Percentiles rank a stretch among this genome's conserved stretches.
Evolutionary conservation across 2,113 vertebrate genomes (phyloP).

Genomic region (Sorex araneus): DNA sequence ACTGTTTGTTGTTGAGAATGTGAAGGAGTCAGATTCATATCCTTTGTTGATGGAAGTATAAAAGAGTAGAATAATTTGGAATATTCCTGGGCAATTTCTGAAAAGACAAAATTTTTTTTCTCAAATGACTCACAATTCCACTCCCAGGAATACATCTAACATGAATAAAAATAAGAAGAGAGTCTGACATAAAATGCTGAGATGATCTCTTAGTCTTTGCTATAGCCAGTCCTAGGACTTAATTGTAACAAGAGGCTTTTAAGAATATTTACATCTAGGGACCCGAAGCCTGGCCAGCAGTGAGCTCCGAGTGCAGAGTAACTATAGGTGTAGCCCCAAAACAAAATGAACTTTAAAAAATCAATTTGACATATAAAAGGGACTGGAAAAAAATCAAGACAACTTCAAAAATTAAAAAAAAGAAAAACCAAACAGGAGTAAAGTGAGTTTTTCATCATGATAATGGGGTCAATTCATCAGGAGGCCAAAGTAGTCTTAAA

Average conservation of each 20-base stretch:
- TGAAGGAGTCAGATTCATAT: slow-evolving; percentile 1
- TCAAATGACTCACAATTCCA: neutral
- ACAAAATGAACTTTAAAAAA: too few relatives aligned
- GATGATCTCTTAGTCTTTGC: neutral
- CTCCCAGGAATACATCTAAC: neutral
- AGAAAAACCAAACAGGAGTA: too few relatives aligned
- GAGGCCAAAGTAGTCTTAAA: too few relatives aligned
- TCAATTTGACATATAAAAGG: neutral
- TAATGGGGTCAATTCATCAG: too few relatives aligned
- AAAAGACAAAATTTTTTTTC: neutral
- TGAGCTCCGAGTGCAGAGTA: too few relatives aligned
- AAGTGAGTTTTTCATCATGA: too few relatives aligned
- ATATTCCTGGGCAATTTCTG: neutral
- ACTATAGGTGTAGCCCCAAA: too few relatives aligned
- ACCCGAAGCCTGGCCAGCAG: too few relatives aligned
- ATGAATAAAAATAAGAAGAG: neutral
- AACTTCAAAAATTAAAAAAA: too few relatives aligned
- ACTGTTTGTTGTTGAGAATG: neutral
- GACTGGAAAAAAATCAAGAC: neutral
- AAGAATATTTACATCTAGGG: too few relatives aligned
- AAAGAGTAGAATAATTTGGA: neutral
- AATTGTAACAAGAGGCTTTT: neutral
- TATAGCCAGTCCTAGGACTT: neutral
- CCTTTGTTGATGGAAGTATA: neutral
- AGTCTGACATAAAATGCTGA: neutral